Evolutionary conservation across 2,113 vertebrate species (phyloP), one percentile per base, ranked within the genome.

Genomic region (Chloropsis cyanopogon): DNA sequence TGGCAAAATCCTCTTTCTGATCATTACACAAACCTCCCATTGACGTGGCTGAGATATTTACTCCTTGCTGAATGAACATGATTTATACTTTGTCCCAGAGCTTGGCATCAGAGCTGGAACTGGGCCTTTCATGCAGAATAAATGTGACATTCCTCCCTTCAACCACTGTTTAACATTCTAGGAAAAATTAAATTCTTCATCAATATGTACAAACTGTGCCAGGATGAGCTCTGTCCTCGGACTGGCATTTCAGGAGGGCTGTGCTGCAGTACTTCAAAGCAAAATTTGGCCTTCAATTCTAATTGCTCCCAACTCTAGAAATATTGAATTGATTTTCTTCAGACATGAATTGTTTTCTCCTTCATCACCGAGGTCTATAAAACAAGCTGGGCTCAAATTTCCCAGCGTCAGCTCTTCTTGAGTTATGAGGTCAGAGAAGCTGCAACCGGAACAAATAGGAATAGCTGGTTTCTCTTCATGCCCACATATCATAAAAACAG

Each of bases 271-370:
- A 85, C 69, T 92, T 86, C 75, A 95, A 66, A 88, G 42, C 68
- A 82, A 72, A 88, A 92, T 63, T 78, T 94, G 85, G 92, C 90
- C 75, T 87, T 93, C 7, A 6, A 61, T 47, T 94, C 47, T 80
- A 91, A 88, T 86, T 90, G 68, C 80, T 88, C 68, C 82, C 60
- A 92, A 13, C 56, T 93, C 71, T 4, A 92, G 93, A 91, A 96
- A 83, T 71, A 93, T 4, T 82, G 82, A 95, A 96, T 93, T 92
- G 82, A 95, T 97, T 96, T 97, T 90, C 60, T 68, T 92, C 88
- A 93, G 91, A 83, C 88, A 66, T 37, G 60, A 93, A 73, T 79
- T 81, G 79, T 83, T 96, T 95, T 83, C 93, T 94, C 93, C 92
- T 90, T 93, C 85, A 96, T 92, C 94, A 78, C 54, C 0, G 2